These are phyloP conservation scores for Oligia fasciuncula DNA, from an alignment of 2,888 invertebrate genomes.

Conservation along the genomic window DNA sequence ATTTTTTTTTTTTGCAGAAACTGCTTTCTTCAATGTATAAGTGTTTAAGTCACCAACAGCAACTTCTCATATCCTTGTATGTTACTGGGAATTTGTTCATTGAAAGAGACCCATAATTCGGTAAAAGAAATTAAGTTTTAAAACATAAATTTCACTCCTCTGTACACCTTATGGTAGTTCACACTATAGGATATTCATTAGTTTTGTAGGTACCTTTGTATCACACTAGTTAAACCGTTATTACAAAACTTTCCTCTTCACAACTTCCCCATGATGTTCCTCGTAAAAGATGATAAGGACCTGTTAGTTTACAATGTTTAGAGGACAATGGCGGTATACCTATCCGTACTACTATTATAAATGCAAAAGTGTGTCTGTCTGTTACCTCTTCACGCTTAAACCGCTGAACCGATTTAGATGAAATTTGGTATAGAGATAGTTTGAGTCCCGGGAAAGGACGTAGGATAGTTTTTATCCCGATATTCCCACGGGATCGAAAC, in stretches of 20 bases:
- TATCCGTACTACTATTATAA: no score
- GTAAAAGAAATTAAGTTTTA: not conserved
- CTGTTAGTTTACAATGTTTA: constrained; percentile 6
- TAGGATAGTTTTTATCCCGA: no score
- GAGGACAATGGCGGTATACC: no score
- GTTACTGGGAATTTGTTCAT: not conserved
- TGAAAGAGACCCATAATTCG: not conserved
- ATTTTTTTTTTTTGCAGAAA: not conserved
- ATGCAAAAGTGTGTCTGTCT: no score
- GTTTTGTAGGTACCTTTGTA: not conserved
- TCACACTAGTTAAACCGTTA: not conserved
- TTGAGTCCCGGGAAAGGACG: no score
- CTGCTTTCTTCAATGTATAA: not conserved
- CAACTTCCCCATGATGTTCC: not conserved
- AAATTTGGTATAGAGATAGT: no score
- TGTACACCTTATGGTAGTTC: not conserved
- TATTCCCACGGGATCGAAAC: no score
- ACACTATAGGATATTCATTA: not conserved
- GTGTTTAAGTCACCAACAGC: not conserved
- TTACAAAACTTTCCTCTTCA: constrained; percentile 2
- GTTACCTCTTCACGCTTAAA: no score
- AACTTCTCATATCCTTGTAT: not conserved
- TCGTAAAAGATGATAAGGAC: constrained; percentile 4
- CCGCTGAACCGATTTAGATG: no score
- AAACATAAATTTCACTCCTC: not conserved